Conservation (phyloP, 2,888 invertebrate species). For the Flabesymbios commensalis region DNA sequence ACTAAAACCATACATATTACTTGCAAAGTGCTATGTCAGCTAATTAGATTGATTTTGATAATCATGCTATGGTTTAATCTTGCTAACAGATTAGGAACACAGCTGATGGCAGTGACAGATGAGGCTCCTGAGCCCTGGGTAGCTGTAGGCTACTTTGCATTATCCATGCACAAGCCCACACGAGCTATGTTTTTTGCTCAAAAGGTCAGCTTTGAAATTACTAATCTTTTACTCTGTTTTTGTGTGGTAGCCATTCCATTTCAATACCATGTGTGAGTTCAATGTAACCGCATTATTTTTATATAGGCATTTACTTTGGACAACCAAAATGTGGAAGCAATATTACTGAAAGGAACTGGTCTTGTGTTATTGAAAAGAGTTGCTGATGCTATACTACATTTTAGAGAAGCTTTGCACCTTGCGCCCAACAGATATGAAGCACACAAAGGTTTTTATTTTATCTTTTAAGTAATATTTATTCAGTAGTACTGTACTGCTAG, state of each 20-base stretch:
- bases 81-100: conserved; percentile 63
- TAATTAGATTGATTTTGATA: not conserved
- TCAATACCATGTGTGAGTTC: too few species aligned
- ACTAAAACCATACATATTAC: not conserved
- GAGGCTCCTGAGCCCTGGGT: conserved; percentile 75
- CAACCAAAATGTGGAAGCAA: conserved; percentile 73
- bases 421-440: conserved; percentile 74
- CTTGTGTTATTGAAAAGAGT: conserved; percentile 71
- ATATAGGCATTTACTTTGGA: conserved; percentile 71
- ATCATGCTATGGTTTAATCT: too few species aligned
- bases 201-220: conserved; percentile 66
- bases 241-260: not conserved
- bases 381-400: conserved; percentile 71
- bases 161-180: conserved; percentile 69
- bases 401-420: conserved; percentile 69
- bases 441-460: conserved; percentile 67
- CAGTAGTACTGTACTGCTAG: not conserved
- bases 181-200: conserved; percentile 76
- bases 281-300: too few species aligned
- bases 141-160: conserved; percentile 74
- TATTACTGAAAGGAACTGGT: conserved; percentile 74
- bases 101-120: conserved; percentile 64
- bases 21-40: not conserved
- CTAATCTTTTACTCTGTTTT: not conserved
- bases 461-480: too few species aligned